Evolutionary conservation across 1,140 invertebrate genomes (phyloP).

Genomic region (Ptiloglossa arizonensis): DNA sequence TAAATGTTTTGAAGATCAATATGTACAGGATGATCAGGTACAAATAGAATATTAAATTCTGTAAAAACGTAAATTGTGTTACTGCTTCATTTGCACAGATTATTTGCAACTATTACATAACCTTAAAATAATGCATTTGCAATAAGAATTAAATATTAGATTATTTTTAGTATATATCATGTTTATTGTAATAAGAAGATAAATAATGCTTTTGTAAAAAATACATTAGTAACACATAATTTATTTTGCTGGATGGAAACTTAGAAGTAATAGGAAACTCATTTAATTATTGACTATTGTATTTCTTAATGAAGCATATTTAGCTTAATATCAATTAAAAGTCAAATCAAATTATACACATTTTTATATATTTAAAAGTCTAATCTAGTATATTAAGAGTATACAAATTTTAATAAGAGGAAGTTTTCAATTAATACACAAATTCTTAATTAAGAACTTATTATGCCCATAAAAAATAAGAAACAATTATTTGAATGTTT

Average conservation of each 20-base stretch:
- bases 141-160: not conserved
- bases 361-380: not conserved
- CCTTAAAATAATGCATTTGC: not conserved
- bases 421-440: constrained; percentile 3
- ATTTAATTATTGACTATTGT: constrained; percentile 2
- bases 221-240: constrained; percentile 12
- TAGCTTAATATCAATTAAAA: constrained; percentile 6
- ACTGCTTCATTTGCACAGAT: constrained; percentile 3
- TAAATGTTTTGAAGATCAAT: constrained; percentile 5
- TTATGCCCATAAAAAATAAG: not conserved
- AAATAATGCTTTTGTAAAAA: not conserved
- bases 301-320: not conserved
- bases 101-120: not conserved
- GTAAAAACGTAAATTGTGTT: constrained; percentile 14
- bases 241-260: constrained; percentile 12
- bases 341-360: not conserved
- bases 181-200: not conserved
- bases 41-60: constrained; percentile 10
- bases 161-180: constrained; percentile 3
- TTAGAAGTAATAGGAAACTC: not conserved
- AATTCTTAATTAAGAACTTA: too few species aligned
- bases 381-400: not conserved
- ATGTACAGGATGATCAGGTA: not conserved
- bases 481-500: too few species aligned
- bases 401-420: too few species aligned